A percentile compares a stretch with the other conserved stretches of the same genome.
Evolutionary conservation across 2,888 invertebrate genomes (phyloP).

Genomic region (Ellobium chinense): DNA sequence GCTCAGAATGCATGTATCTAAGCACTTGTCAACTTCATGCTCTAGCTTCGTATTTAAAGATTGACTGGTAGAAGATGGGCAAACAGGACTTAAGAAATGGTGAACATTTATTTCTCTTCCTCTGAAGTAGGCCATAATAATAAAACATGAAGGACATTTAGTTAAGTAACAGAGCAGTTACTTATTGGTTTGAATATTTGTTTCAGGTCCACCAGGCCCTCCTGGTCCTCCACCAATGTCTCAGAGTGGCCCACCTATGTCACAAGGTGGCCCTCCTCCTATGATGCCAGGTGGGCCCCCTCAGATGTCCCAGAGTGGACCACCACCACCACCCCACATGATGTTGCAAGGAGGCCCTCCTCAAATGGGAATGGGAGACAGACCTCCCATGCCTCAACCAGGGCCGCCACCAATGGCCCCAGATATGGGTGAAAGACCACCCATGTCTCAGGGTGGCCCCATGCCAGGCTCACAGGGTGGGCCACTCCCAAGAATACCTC

Average conservation of each 20-base stretch:
- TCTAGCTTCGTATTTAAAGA: too few relatives aligned
- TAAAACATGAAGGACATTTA: too few relatives aligned
- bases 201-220: slow-evolving; percentile 32
- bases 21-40: too few relatives aligned
- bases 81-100: too few relatives aligned
- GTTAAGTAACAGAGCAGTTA: too few relatives aligned
- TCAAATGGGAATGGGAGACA: slow-evolving; percentile 14
- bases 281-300: not conserved
- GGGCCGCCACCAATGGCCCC: not conserved
- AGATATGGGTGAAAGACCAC: slow-evolving; percentile 18
- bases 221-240: slow-evolving; percentile 28
- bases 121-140: too few relatives aligned
- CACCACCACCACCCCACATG: slow-evolving; percentile 21
- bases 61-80: too few relatives aligned
- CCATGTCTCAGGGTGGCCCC: slow-evolving; percentile 16
- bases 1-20: too few relatives aligned
- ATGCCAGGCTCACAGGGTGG: slow-evolving; percentile 25
- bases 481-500: slow-evolving; percentile 11
- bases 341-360: slow-evolving; percentile 35
- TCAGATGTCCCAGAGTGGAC: slow-evolving; percentile 12
- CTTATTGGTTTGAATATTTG: not conserved
- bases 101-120: too few relatives aligned
- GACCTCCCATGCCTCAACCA: not conserved
- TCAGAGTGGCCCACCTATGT: slow-evolving; percentile 29
- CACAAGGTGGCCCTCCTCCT: slow-evolving; percentile 26